Evolutionary conservation across 2,888 invertebrate genomes (phyloP).

Genomic region (Sesia bembeciformis): DNA sequence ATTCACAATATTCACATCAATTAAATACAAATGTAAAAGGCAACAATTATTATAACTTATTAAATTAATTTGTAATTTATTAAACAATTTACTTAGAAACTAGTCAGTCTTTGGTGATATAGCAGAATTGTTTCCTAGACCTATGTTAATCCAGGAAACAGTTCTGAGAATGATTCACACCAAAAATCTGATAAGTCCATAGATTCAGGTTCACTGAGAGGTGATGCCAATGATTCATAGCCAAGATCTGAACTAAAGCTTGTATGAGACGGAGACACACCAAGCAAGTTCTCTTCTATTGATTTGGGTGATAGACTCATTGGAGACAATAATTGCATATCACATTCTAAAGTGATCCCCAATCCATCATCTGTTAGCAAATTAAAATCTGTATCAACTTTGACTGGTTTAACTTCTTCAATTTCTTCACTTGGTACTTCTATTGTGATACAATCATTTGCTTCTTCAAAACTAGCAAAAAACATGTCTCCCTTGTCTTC

Average conservation of each 20-base stretch:
- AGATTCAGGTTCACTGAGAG: constrained; percentile 59
- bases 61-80: background rate
- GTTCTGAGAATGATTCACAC: constrained; percentile 84
- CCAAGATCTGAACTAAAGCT: constrained; percentile 60
- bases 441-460: constrained; percentile 82
- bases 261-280: constrained; percentile 57
- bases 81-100: constrained; percentile 28
- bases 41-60: background rate
- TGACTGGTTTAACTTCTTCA: constrained; percentile 33
- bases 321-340: constrained; percentile 63
- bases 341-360: constrained; percentile 44
- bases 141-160: constrained; percentile 83
- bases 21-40: constrained; percentile 1
- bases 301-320: constrained; percentile 51
- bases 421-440: constrained; percentile 78
- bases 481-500: constrained; percentile 76
- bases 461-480: constrained; percentile 82
- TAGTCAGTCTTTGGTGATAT: constrained; percentile 68
- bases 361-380: constrained; percentile 31
- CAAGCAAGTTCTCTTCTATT: constrained; percentile 42
- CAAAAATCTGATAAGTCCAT: constrained; percentile 78
- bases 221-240: constrained; percentile 65
- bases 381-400: constrained; percentile 41
- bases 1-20: constrained; percentile 1
- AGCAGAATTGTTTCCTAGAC: constrained; percentile 25